Evolutionary conservation across 2,888 invertebrate genomes (phyloP).

Genomic region (Osmoderma eremita): DNA sequence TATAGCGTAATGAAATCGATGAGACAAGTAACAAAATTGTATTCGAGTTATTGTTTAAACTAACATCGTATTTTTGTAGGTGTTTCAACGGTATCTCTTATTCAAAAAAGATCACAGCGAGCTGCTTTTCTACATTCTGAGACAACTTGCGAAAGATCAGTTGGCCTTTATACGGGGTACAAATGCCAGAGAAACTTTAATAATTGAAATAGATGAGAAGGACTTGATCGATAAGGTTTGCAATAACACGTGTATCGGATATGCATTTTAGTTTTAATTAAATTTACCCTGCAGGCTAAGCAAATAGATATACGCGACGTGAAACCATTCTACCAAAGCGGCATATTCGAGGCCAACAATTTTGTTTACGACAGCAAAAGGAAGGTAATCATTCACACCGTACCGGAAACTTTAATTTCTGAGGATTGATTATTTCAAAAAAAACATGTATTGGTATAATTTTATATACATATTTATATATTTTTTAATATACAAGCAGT

Average conservation of each 20-base stretch:
- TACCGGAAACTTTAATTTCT: constrained; percentile 68
- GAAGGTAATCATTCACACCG: constrained; percentile 85
- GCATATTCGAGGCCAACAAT: constrained; percentile 87
- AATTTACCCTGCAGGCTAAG: constrained; percentile 76
- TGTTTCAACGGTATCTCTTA: constrained; percentile 91
- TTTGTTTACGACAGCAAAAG: constrained; percentile 86
- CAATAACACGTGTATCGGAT: not conserved
- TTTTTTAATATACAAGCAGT: too few species aligned
- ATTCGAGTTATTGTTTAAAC: not conserved
- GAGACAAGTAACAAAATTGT: constrained; percentile 74
- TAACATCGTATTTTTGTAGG: constrained; percentile 67
- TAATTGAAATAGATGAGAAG: constrained; percentile 86
- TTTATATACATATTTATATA: too few species aligned
- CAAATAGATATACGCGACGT: constrained; percentile 91
- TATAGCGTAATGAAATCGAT: constrained; percentile 97
- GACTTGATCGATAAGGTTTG: constrained; percentile 75
- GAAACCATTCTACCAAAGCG: constrained; percentile 90
- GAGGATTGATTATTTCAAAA: constrained; percentile 47
- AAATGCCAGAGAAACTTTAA: constrained; percentile 67
- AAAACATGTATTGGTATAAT: not conserved
- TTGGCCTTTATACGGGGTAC: constrained; percentile 83
- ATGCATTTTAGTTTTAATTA: constrained; percentile 31
- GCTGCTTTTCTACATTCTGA: constrained; percentile 91
- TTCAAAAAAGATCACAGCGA: constrained; percentile 98
- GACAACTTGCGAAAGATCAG: constrained; percentile 93